phyloP scores from a whole-genome alignment of 2,888 invertebrate genomes.

The Seira ritae region DNA sequence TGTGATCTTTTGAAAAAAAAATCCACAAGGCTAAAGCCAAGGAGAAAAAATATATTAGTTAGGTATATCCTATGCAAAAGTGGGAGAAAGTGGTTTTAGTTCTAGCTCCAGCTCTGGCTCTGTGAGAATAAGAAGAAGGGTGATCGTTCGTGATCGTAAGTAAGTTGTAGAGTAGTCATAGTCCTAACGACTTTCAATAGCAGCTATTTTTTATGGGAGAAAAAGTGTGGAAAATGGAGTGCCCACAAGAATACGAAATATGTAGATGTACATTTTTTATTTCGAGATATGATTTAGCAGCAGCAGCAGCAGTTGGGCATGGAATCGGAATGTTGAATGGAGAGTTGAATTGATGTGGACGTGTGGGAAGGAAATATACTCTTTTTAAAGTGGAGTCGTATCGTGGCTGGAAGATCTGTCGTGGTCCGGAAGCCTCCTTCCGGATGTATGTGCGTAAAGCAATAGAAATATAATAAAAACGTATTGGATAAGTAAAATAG shows the following conservation, averaged over 20 bases:
- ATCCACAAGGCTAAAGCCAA: neutral
- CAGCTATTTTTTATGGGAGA: neutral
- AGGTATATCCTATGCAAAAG: too few species aligned
- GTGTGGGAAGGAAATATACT: neutral
- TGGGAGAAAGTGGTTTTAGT: neutral
- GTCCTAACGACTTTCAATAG: neutral
- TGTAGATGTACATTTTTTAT: too few species aligned
- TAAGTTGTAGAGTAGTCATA: too few species aligned
- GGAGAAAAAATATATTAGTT: too few species aligned
- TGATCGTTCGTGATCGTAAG: neutral
- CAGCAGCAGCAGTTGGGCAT: neutral
- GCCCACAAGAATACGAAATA: slow-evolving; percentile 3
- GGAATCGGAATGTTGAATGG: neutral
- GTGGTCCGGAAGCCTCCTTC: too few species aligned
- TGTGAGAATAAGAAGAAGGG: too few species aligned
- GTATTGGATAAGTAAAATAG: too few species aligned
- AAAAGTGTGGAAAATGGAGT: neutral
- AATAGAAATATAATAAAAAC: too few species aligned
- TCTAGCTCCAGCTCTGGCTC: neutral
- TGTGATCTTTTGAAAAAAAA: too few species aligned
- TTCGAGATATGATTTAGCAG: slow-evolving; percentile 3
- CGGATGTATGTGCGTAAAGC: too few species aligned
- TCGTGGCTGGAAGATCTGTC: too few species aligned
- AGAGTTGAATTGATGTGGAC: neutral
- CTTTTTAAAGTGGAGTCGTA: too few species aligned